phyloP scores from a whole-genome alignment of 2,113 vertebrate species.

The Crotalus tigris region DNA sequence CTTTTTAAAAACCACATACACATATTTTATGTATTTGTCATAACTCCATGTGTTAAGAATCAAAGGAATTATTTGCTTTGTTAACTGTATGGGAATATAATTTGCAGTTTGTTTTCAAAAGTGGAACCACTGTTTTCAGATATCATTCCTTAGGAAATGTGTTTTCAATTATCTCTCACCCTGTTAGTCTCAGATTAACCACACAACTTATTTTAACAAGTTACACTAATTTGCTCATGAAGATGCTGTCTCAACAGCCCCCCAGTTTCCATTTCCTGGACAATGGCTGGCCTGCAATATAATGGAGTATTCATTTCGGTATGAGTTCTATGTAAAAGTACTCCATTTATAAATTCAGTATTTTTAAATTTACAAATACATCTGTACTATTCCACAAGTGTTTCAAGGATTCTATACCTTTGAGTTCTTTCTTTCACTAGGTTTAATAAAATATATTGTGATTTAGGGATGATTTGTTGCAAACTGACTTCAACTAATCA shows the following conservation, averaged over 20 bases:
- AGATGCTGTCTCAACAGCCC: constrained; percentile 22
- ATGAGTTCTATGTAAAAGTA: background rate
- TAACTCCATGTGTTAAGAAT: constrained; percentile 44
- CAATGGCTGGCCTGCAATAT: background rate
- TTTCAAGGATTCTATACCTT: background rate
- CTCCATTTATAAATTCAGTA: background rate
- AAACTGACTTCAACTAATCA: background rate
- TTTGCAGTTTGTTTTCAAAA: constrained; percentile 57
- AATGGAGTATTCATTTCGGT: constrained; percentile 17
- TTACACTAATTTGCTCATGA: constrained; percentile 16
- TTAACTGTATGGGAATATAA: constrained; percentile 50
- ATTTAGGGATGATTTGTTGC: background rate
- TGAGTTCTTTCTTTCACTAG: background rate
- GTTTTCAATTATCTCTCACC: constrained; percentile 32
- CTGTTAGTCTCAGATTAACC: constrained; percentile 12
- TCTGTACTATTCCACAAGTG: background rate
- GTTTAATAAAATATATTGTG: background rate
- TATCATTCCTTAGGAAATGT: constrained; percentile 45
- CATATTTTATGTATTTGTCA: constrained; percentile 44
- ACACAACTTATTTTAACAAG: constrained; percentile 29
- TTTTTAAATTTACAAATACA: background rate
- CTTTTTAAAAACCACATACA: background rate
- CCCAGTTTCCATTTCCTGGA: constrained; percentile 2
- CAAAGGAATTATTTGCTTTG: constrained; percentile 55
- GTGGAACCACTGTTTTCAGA: constrained; percentile 46